These are phyloP conservation scores for Mola mola DNA, from an alignment of 2,113 vertebrate species.

Conservation along the genomic window DNA sequence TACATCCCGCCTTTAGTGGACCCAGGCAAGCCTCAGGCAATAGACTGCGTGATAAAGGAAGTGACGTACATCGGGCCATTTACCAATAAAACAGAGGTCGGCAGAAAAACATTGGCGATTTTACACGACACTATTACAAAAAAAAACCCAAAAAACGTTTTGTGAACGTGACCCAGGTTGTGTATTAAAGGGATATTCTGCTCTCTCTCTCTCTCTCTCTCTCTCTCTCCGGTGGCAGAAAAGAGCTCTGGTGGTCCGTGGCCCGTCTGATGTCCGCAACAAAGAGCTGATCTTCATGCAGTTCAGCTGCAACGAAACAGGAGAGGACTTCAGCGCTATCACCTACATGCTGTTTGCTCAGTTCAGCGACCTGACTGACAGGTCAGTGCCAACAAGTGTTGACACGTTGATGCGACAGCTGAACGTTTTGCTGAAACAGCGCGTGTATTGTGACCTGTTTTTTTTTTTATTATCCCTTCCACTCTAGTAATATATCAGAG, in stretches of 20 bases:
- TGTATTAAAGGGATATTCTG: too few relatives aligned
- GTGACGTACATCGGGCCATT: conserved; percentile 91
- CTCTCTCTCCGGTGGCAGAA: conserved; percentile 79
- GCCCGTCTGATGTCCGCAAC: conserved; percentile 90
- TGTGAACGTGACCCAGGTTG: too few relatives aligned
- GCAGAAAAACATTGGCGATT: background rate
- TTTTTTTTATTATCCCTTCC: too few relatives aligned
- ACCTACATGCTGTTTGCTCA: conserved; percentile 95
- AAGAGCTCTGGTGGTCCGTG: conserved; percentile 88
- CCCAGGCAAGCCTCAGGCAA: conserved; percentile 82
- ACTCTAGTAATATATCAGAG: conserved; percentile 83
- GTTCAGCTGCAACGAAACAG: conserved; percentile 91
- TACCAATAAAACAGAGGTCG: conserved; percentile 87
- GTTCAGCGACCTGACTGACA: conserved; percentile 80
- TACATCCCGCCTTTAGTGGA: conserved; percentile 86
- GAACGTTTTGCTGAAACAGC: background rate
- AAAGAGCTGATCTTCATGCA: conserved; percentile 95
- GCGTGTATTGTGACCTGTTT: conserved; percentile 5
- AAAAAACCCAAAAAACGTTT: too few relatives aligned
- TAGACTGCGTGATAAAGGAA: conserved; percentile 82
- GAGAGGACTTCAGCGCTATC: conserved; percentile 97
- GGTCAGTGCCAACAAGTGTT: conserved; percentile 54
- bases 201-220: background rate
- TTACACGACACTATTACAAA: background rate
- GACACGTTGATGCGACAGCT: background rate